phyloP scores from a whole-genome alignment of 2,797 vertebrate species.

The Synaphobranchus kaupii region DNA sequence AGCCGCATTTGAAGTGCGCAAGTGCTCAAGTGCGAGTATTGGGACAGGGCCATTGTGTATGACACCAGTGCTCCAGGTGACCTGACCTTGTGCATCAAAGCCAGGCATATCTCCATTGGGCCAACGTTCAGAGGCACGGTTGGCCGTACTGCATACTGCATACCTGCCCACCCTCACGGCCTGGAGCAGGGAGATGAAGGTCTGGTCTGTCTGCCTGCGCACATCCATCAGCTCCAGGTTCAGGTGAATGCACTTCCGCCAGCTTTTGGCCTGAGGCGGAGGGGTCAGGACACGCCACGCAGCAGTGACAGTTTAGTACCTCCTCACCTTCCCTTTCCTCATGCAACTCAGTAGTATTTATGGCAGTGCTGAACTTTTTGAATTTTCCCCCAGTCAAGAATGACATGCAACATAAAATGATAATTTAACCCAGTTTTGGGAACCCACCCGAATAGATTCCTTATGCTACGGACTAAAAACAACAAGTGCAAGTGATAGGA shows the following conservation, averaged over 20 bases:
- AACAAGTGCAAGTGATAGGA: background rate
- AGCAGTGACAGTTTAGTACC: background rate
- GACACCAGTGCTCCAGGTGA: background rate
- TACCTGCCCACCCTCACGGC: constrained; percentile 90
- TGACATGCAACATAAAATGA: background rate
- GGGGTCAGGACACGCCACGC: background rate
- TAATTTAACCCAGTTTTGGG: background rate
- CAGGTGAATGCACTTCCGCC: constrained; percentile 88
- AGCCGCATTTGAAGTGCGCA: too few relatives aligned
- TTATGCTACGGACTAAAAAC: background rate
- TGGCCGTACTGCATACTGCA: background rate
- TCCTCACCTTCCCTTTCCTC: background rate
- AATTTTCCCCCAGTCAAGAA: background rate
- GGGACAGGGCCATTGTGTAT: background rate
- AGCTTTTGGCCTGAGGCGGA: constrained; percentile 83
- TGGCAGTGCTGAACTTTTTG: background rate
- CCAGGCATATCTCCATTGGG: background rate
- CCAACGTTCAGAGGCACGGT: background rate
- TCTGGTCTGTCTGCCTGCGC: constrained; percentile 85
- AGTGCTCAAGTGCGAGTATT: too few relatives aligned
- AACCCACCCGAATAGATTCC: background rate
- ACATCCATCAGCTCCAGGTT: constrained; percentile 92
- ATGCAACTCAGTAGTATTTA: background rate
- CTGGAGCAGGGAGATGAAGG: constrained; percentile 89
- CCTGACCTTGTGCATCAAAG: background rate